Conservation (phyloP, 1,140 invertebrate genomes). For the Venturia canescens region DNA sequence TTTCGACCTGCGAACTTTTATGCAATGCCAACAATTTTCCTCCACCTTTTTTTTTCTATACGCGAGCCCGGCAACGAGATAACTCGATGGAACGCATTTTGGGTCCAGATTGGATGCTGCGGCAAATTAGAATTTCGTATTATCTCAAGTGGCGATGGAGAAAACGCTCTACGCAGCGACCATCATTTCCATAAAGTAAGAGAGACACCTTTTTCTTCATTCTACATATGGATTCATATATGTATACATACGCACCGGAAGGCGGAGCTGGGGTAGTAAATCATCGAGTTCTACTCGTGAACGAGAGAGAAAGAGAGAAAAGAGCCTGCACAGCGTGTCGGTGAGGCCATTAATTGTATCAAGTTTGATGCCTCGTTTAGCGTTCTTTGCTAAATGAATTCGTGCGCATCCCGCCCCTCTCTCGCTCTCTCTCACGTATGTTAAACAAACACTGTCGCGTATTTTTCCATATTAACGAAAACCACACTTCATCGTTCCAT, state of each 20-base stretch:
- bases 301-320: neutral
- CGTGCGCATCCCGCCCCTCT: neutral
- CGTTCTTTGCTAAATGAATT: slow-evolving; percentile 39
- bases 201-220: slow-evolving; percentile 18
- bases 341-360: slow-evolving; percentile 55
- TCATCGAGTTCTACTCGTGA: slow-evolving; percentile 30
- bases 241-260: slow-evolving; percentile 28
- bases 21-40: no score
- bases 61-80: no score
- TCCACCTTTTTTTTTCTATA: no score
- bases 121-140: no score
- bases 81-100: neutral
- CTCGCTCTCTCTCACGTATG: neutral
- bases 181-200: neutral
- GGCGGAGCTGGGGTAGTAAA: slow-evolving; percentile 44
- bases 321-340: slow-evolving; percentile 35
- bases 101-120: neutral
- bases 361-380: slow-evolving; percentile 46
- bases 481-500: neutral
- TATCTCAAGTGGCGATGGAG: neutral
- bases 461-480: neutral
- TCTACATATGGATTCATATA: neutral
- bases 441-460: neutral
- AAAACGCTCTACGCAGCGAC: neutral
- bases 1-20: neutral